These are phyloP conservation scores for Pammene fasciana DNA, from an alignment of 2,888 invertebrate species.

Conservation along the genomic window DNA sequence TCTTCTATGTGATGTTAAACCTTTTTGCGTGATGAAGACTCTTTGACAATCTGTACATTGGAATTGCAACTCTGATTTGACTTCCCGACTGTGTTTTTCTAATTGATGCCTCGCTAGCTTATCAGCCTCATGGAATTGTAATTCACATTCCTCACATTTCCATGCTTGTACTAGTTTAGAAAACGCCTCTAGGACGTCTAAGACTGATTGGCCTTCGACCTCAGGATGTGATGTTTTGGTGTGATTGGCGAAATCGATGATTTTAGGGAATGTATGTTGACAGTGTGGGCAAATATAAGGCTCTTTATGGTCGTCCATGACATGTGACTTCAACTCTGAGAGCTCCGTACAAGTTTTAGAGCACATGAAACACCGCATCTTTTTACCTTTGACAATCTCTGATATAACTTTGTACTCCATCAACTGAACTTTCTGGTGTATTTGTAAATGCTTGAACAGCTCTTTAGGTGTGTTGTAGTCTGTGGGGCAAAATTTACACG, in stretches of 20 bases:
- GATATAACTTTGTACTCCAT: constrained; percentile 77
- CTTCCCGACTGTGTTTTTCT: constrained; percentile 68
- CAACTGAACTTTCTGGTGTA: constrained; percentile 76
- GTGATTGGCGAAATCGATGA: constrained; percentile 72
- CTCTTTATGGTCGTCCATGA: constrained; percentile 73
- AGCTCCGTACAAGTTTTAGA: constrained; percentile 64
- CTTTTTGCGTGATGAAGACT: constrained; percentile 72
- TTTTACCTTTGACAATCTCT: constrained; percentile 71
- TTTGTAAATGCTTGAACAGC: constrained; percentile 72
- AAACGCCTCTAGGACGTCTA: constrained; percentile 74
- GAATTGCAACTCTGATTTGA: constrained; percentile 65
- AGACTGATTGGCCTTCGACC: constrained; percentile 68
- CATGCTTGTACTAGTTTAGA: constrained; percentile 74
- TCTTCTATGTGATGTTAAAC: constrained; percentile 69
- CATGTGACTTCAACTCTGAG: constrained; percentile 70
- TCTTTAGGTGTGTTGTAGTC: constrained; percentile 73
- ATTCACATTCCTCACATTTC: constrained; percentile 77
- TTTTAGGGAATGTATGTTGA: constrained; percentile 65
- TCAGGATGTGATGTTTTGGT: constrained; percentile 71
- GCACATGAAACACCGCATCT: constrained; percentile 73
- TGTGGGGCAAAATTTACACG: constrained; percentile 79
- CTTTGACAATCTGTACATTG: constrained; percentile 74
- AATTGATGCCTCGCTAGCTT: constrained; percentile 73
- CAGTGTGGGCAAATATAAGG: constrained; percentile 71
- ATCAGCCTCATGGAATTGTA: constrained; percentile 74